A percentile compares a stretch with the other conserved stretches of the same genome.
These are phyloP conservation scores for Corythoichthys intestinalis DNA, from an alignment of 2,113 vertebrate genomes.

Conservation along the genomic window DNA sequence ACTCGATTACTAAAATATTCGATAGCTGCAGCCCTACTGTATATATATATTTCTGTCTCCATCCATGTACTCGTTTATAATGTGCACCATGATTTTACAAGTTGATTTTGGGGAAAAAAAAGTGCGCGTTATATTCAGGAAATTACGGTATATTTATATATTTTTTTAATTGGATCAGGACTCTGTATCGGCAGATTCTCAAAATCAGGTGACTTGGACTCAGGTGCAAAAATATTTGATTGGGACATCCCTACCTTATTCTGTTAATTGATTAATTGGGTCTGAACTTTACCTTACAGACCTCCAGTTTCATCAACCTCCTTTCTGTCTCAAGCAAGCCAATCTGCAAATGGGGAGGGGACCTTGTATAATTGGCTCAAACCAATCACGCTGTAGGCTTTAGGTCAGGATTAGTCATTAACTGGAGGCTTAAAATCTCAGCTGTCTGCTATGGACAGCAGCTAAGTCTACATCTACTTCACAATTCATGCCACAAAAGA, in stretches of 20 bases:
- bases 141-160: too few relatives aligned
- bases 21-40: too few relatives aligned
- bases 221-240: too few relatives aligned
- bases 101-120: too few relatives aligned
- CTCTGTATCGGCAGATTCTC: too few relatives aligned
- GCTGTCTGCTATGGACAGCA: constrained; percentile 45
- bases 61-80: too few relatives aligned
- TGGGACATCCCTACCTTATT: neutral
- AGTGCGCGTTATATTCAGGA: too few relatives aligned
- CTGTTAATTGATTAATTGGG: neutral
- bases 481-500: constrained; percentile 8
- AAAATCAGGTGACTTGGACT: too few relatives aligned
- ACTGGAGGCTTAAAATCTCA: constrained; percentile 51
- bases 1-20: too few relatives aligned
- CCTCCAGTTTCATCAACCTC: neutral
- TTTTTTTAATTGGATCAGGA: too few relatives aligned
- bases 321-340: constrained; percentile 14
- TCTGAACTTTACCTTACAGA: neutral
- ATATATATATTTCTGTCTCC: too few relatives aligned
- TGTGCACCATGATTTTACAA: too few relatives aligned
- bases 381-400: constrained; percentile 53
- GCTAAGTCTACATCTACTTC: constrained; percentile 27
- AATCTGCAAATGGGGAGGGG: constrained; percentile 18
- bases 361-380: constrained; percentile 46
- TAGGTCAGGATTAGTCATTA: constrained; percentile 60